phyloP scores from a whole-genome alignment of 2,797 vertebrate species.

The Lophura swinhoii region DNA sequence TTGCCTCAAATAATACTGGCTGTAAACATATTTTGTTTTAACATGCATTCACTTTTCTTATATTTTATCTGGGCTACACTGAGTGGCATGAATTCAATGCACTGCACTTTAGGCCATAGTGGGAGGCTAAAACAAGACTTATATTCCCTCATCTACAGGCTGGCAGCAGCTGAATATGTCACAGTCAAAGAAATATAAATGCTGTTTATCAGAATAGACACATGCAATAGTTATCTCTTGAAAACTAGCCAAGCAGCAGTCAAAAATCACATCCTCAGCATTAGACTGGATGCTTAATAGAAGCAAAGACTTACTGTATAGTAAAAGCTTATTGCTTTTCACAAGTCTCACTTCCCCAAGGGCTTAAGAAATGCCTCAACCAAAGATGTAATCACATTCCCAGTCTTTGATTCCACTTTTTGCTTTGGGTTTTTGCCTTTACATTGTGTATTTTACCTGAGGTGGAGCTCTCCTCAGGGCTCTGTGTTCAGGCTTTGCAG shows the following conservation, averaged over 20 bases:
- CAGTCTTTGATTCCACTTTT: background rate
- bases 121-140: background rate
- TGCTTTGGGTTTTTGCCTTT: background rate
- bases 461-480: background rate
- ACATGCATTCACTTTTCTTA: background rate
- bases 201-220: background rate
- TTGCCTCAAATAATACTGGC: background rate
- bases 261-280: conserved; percentile 8
- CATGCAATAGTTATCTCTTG: background rate
- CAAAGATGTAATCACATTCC: background rate
- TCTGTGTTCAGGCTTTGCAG: background rate
- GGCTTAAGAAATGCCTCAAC: background rate
- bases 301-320: background rate
- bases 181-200: conserved; percentile 35
- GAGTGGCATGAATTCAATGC: background rate
- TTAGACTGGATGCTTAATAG: background rate
- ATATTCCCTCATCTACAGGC: background rate
- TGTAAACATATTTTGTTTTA: conserved; percentile 31
- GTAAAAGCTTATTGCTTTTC: background rate
- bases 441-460: background rate
- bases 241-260: conserved; percentile 10
- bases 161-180: background rate
- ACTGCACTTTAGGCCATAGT: background rate
- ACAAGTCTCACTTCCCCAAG: background rate
- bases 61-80: background rate